Conservation (phyloP, 2,888 invertebrate genomes). For the Andrena minutula region DNA sequence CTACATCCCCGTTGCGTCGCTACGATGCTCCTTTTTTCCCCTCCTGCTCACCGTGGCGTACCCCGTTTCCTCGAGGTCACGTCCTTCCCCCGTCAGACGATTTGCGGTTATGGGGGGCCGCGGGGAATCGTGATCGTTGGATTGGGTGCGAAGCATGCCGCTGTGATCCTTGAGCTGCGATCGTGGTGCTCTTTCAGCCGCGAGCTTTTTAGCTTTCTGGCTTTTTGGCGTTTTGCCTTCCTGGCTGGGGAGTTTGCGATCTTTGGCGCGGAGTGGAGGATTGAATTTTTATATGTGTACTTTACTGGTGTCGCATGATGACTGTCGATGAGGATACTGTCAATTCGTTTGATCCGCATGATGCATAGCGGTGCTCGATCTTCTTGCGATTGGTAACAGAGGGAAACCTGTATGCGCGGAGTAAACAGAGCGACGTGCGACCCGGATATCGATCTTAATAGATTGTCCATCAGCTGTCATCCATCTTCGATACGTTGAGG, state of each 20-base stretch:
- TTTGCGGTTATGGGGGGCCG: constrained; percentile 60
- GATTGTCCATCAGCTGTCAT: constrained; percentile 76
- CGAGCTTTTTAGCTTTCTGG: neutral
- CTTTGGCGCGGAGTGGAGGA: no score
- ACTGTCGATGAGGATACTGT: neutral
- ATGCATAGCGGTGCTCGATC: constrained; percentile 6
- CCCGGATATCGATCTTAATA: constrained; percentile 78
- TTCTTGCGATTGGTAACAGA: constrained; percentile 42
- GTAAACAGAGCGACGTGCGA: constrained; percentile 59
- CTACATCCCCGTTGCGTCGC: constrained; percentile 20
- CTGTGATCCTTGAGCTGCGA: neutral
- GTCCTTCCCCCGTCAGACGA: constrained; percentile 62
- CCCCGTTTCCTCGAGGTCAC: constrained; percentile 64
- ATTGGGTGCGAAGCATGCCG: constrained; percentile 31
- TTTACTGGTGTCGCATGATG: no score
- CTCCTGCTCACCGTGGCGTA: neutral
- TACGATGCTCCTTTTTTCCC: neutral
- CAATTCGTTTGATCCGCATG: neutral
- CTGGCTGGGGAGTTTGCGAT: neutral
- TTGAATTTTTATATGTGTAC: no score
- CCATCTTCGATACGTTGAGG: constrained; percentile 67
- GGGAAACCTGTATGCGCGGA: constrained; percentile 17
- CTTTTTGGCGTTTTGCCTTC: neutral
- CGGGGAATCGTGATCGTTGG: constrained; percentile 48
- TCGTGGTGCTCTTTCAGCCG: neutral